Base-by-base conservation (phyloP, 2,113 vertebrate genomes). In the Polypterus bichir region DNA sequence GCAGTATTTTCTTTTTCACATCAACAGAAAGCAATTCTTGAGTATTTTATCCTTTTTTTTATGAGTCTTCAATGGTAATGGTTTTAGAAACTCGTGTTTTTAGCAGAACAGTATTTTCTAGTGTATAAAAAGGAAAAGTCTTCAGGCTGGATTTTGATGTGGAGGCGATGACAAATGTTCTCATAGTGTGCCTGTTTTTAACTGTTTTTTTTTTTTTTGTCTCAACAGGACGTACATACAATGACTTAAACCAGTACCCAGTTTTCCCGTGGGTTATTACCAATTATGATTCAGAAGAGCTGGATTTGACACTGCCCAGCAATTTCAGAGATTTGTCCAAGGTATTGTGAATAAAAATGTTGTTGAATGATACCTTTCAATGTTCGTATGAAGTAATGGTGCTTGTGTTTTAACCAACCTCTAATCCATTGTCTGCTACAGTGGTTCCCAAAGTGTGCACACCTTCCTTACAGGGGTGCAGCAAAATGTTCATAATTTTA, bases 281-380 rank as follows among this genome's bases (percentile, higher is more conserved):
- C 71, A 99, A 99, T 81, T 99, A 97, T 61, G 96, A 99, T 59
- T 91, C 92, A 3, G 90, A 90, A 65, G 91, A 94, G 61, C 70
- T 99, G 77, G 96, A 99, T 79, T 89, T 99, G 66, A 97, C 93
- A 8, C 83, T 99, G 73, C 95, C 96, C 53, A 97, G 93, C 86
- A 99, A 98, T 84, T 99, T 93, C 83, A 89, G 96, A 81, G 96
- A 99, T 82, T 87, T 99, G 63, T 98, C 95, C 64, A 99, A 99
- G 92, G 95, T 99, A 83, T 71, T 60, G 44, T 7, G 62, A 11
- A 65, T 53, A 53, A n/a, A 49, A 27, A 47, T 47, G 45, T 65
- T 45, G 8, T 47, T 10, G 54, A 8, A 51, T 10, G 45, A 44
- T 27, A 27, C 27, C 27, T 27, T 27, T 27, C 27, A 27, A 27